A percentile compares a stretch with the other conserved stretches of the same genome.
phyloP scores from a whole-genome alignment of 2,113 vertebrate genomes.

The Podocnemis expansa region DNA sequence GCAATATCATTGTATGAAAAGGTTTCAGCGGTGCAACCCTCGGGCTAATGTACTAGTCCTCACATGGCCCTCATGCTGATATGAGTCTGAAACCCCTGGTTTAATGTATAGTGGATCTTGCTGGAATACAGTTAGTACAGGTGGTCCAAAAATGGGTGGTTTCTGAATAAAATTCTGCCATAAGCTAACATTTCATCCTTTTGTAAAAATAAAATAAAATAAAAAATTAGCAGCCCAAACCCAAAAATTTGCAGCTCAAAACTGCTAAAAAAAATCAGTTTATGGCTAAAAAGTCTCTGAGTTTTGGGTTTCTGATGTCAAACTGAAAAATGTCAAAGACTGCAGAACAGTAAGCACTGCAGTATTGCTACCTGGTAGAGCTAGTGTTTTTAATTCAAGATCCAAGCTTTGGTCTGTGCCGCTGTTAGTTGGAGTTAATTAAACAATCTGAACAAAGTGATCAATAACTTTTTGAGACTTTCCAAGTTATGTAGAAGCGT shows the following conservation, averaged over 20 bases:
- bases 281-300: background rate
- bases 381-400: background rate
- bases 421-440: conserved; percentile 37
- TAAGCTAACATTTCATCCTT: background rate
- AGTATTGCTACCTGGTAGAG: conserved; percentile 11
- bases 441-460: conserved; percentile 20
- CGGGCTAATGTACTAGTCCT: no score
- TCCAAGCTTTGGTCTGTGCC: background rate
- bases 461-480: background rate
- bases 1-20: no score
- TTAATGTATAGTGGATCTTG: background rate
- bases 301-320: conserved; percentile 25
- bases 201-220: background rate
- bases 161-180: background rate
- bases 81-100: no score
- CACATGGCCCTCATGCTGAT: no score
- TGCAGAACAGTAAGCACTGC: background rate
- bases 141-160: background rate
- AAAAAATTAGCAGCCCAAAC: background rate
- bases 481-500: background rate
- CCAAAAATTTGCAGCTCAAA: background rate
- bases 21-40: no score
- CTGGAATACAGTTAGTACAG: background rate
- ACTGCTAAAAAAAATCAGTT: background rate
- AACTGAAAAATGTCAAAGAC: background rate